phyloP scores from a whole-genome alignment of 2,113 vertebrate species.

The Antidorcas marsupialis region DNA sequence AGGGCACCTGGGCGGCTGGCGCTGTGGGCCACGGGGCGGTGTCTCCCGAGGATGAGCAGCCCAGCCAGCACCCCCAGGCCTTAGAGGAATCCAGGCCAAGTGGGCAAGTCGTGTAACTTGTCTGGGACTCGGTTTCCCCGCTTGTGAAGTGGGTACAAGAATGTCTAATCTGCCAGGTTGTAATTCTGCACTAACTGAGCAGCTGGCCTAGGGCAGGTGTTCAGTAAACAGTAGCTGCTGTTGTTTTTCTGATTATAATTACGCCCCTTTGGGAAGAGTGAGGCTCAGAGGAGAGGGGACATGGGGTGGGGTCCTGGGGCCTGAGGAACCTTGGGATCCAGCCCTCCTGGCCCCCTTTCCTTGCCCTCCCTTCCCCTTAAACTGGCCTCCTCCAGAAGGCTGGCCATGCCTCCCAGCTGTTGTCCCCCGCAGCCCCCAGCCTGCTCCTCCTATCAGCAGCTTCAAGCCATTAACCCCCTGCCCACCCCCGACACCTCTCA shows the following conservation, averaged over 20 bases:
- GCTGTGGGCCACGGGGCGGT: accelerated
- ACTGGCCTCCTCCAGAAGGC: not conserved
- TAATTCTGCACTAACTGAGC: not conserved
- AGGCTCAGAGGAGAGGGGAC: not conserved
- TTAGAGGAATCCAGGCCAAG: not conserved
- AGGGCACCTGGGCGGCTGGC: not conserved
- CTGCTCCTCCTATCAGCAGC: not conserved
- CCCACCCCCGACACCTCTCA: not conserved
- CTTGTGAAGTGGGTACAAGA: not conserved
- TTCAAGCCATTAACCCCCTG: not conserved
- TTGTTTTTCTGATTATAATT: not conserved
- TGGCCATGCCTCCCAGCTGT: not conserved
- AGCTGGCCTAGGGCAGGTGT: not conserved
- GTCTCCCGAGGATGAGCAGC: not conserved
- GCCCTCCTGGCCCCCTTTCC: not conserved
- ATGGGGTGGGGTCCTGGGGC: not conserved
- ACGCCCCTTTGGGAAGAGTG: not conserved
- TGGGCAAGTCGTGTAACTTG: not conserved
- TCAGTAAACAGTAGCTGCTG: not conserved
- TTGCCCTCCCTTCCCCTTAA: not conserved
- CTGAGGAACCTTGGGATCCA: not conserved
- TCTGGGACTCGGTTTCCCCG: not conserved
- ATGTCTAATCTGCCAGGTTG: not conserved
- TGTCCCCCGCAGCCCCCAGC: too few species aligned
- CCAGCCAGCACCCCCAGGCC: not conserved